phyloP scores from a whole-genome alignment of 2,888 invertebrate species.

The Lacanobia oleracea region DNA sequence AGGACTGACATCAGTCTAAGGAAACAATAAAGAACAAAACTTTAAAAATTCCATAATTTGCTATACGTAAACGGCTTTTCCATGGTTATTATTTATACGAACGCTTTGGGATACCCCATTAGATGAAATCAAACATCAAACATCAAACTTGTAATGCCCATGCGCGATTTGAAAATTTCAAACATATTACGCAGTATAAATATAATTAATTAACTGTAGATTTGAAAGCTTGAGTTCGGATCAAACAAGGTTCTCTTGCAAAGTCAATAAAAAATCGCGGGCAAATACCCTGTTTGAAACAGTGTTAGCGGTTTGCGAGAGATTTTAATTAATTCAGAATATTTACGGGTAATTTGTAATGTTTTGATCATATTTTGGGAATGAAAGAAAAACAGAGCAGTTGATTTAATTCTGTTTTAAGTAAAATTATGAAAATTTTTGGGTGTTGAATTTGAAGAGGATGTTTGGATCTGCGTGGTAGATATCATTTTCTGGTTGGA shows the following conservation, averaged over 20 bases:
- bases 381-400: slow-evolving; percentile 51
- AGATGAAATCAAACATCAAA: slow-evolving; percentile 11
- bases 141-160: slow-evolving; percentile 21
- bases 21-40: neutral
- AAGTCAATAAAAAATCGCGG: slow-evolving; percentile 65
- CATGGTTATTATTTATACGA: no score
- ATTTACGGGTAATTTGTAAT: slow-evolving; percentile 55
- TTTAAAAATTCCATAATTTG: neutral
- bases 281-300: slow-evolving; percentile 38
- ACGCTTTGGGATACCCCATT: neutral
- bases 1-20: neutral
- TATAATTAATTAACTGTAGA: slow-evolving; percentile 62
- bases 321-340: slow-evolving; percentile 66
- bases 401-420: slow-evolving; percentile 1
- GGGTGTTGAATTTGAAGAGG: neutral
- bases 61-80: neutral
- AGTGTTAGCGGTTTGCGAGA: slow-evolving; percentile 53
- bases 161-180: slow-evolving; percentile 29
- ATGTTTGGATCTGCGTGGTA: neutral
- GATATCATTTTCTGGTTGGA: no score
- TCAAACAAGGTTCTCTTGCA: slow-evolving; percentile 56
- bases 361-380: slow-evolving; percentile 46
- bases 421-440: slow-evolving; percentile 18
- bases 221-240: slow-evolving; percentile 47
- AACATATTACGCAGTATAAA: slow-evolving; percentile 47